Conservation (phyloP, 2,113 vertebrate genomes). For the Picathartes gymnocephalus region DNA sequence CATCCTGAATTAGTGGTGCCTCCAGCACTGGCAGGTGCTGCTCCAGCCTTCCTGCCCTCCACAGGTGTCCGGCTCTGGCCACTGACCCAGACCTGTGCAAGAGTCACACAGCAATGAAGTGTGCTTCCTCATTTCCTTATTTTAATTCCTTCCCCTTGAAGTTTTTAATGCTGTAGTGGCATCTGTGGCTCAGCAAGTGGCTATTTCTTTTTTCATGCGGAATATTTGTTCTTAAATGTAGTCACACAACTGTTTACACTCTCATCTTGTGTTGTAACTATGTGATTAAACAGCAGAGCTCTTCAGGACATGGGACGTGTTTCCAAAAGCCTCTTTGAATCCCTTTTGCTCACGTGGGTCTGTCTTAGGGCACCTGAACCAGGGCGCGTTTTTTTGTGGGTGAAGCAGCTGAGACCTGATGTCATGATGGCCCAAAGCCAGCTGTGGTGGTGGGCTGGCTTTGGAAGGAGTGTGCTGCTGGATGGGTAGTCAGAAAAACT, state of each 20-base stretch:
- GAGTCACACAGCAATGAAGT: not conserved
- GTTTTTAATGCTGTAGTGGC: not conserved
- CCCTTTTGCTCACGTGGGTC: fast-evolving
- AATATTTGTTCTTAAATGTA: not conserved
- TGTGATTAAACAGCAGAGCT: not conserved
- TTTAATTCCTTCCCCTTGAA: not conserved
- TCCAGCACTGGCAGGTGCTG: not conserved
- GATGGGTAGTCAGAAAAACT: not conserved
- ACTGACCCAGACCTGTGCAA: not conserved
- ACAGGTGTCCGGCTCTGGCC: not conserved
- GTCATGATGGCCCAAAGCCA: not conserved
- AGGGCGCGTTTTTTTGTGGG: not conserved
- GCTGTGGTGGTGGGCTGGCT: not conserved
- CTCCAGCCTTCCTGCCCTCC: not conserved
- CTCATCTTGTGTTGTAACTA: not conserved
- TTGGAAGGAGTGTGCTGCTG: not conserved
- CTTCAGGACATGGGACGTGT: not conserved
- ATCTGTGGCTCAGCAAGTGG: not conserved
- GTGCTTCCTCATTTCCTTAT: not conserved
- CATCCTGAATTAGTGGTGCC: fast-evolving
- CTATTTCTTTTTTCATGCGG: not conserved
- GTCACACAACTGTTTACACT: not conserved
- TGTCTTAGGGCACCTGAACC: not conserved
- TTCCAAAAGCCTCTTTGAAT: not conserved
- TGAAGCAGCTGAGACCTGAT: not conserved